Percentiles rank a stretch among this genome's conserved stretches.
Conservation (phyloP, 2,888 invertebrate species). For the Cantharis flavilabris region DNA sequence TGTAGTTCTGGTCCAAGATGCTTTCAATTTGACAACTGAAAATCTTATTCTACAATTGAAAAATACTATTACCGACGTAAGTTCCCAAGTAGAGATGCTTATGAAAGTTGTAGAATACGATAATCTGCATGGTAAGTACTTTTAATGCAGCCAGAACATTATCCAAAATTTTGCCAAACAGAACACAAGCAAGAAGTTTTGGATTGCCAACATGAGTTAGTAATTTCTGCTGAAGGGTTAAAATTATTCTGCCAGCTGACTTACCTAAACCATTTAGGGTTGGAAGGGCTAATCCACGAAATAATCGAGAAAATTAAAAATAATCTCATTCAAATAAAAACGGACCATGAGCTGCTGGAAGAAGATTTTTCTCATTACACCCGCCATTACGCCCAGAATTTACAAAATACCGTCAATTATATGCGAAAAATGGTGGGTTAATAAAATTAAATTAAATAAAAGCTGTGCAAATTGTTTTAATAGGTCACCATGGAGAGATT, state of each 20-base stretch:
- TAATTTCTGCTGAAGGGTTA: not conserved
- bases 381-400: not conserved
- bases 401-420: not conserved
- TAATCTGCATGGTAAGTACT: not conserved
- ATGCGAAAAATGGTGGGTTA: not conserved
- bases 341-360: not conserved
- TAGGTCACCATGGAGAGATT: not conserved
- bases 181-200: not conserved
- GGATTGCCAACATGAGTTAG: not conserved
- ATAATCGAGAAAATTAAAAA: not conserved
- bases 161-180: not conserved
- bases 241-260: not conserved
- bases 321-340: not conserved
- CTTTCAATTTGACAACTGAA: not conserved
- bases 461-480: too few relatives aligned
- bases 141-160: not conserved
- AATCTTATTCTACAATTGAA: not conserved
- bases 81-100: not conserved
- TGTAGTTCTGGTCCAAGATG: not conserved
- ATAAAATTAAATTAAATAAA: not conserved
- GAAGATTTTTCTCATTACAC: not conserved
- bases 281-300: not conserved
- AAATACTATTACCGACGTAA: not conserved
- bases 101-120: not conserved
- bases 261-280: not conserved